Evolutionary conservation across 2,888 invertebrate genomes (phyloP), one percentile per base, ranked within the genome.

Genomic region (Lucinisca nassula): DNA sequence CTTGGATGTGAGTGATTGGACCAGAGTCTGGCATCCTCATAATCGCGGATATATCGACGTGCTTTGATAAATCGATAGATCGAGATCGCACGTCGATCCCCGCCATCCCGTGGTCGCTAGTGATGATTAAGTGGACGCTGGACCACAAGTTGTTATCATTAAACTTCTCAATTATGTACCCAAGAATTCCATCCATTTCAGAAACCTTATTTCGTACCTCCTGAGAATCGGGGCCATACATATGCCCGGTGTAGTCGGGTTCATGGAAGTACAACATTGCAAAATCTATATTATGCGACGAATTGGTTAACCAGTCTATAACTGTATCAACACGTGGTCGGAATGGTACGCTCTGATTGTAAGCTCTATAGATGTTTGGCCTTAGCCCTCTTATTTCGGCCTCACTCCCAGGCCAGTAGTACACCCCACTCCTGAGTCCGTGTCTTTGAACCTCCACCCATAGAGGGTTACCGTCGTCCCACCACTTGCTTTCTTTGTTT

Each of bases 371-470:
- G 21, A 84, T 78, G 78, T 95, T 95, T 21, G 96, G 96, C 12
- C 96, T 96, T 82, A 97, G 96, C 92, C 92, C 93, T 51, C 93
- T 92, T 61, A 97, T 97, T 6, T 96, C 91, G 89, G 96, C 97
- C 51, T 97, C 95, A 77, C 97, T 96, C 1, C 98, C 98, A 3
- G 98, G 97, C 98, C 98, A 98, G 97, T 98, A 93, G 75, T 88
- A 93, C 10, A 87, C 85, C 3, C 91, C 94, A 61, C 90, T 87
- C 35, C 49, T 98, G 96, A 97, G 97, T 0, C 97, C 81, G 97
- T 98, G 79, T 97, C 97, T 93, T 96, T 96, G 87, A 97, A 96
- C 82, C 96, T 92, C 93, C 10, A 93, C 91, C 95, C 94, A 95
- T 27, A 95, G 79, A 10, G 95, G 94, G 70, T 94, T 93, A 8